Base-by-base conservation (phyloP, 2,888 invertebrate genomes). In the Machimus atricapillus region DNA sequence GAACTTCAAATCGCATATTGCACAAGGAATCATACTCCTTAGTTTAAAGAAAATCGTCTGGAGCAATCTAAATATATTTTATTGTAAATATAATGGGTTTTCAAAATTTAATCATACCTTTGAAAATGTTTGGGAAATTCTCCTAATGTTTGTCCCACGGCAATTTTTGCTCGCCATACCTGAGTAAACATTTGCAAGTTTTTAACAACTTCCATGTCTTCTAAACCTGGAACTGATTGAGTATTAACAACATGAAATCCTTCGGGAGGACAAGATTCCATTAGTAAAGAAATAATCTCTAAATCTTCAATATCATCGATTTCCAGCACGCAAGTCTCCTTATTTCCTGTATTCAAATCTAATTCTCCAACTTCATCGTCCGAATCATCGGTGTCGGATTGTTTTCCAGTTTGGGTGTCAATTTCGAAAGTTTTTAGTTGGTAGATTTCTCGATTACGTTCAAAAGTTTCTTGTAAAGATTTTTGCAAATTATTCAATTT, bases 1-100 rank as follows among this genome's bases (percentile, higher is more conserved):
- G 92, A 98, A 97, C 90, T 95, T 94, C 43, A 98, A 93, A 91
- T 97, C 95, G 89, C 96, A 96, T 23, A 98, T 93, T 19, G 97
- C 97, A 92, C 97, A 97, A 0, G 98, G 98, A 88, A 96, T 95
- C 95, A 98, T 95, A 16, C 96, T 94, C 14, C 98, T 94, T 90
- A 98, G 93, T 93, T 98, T 98, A 93, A 98, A 98, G 91, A 96
- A 97, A 81, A 98, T 95, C 88, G 96, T 95, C 94, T 96, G 94
- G 40, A 96, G 91, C 85, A 95, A 93, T 89, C 94, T 94, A 86
- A 46, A 89, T 89, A 88, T 87, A 88, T 58, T 19, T 37, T 19
- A 37, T 58, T 16, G n/a, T 88, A 40, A 34, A 88, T 14, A 34
- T 34, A 37, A 66, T 6, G 82, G 5, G 14, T n/a, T n/a, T 19